A percentile compares a stretch with the other conserved stretches of the same genome.
These are phyloP conservation scores for Periphyllus acericola DNA, from an alignment of 2,888 invertebrate genomes.

Conservation along the genomic window DNA sequence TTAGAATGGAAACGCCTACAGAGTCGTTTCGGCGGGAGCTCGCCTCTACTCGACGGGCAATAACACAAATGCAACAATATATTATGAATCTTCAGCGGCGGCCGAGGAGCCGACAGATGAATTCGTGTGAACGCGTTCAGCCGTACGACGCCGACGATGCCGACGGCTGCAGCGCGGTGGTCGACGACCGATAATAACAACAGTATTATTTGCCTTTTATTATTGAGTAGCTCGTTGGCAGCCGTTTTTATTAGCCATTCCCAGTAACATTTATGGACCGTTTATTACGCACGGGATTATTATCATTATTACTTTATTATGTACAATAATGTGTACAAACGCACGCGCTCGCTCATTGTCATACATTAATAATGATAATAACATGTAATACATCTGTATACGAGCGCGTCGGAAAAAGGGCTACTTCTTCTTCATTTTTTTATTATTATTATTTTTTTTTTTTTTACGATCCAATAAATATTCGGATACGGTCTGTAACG, in stretches of 20 bases:
- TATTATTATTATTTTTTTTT: conserved; percentile 60
- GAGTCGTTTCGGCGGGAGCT: too few species aligned
- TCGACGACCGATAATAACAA: conserved; percentile 29
- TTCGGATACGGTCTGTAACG: conserved; percentile 31
- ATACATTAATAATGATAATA: neutral
- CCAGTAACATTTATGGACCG: conserved; percentile 47
- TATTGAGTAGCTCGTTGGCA: conserved; percentile 47
- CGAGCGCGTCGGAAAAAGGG: conserved; percentile 13
- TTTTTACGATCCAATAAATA: conserved; percentile 54
- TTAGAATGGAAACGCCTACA: too few species aligned
- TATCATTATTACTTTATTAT: conserved; percentile 32
- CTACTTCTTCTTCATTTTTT: conserved; percentile 45
- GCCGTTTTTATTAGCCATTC: conserved; percentile 55
- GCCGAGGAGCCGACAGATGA: neutral
- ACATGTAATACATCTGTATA: neutral
- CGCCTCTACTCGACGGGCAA: too few species aligned
- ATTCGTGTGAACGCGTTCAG: neutral
- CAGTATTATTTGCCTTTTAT: conserved; percentile 27
- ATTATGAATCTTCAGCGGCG: neutral
- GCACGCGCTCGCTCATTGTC: neutral
- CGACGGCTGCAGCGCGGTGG: neutral
- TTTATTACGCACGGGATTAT: conserved; percentile 44
- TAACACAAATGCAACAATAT: neutral
- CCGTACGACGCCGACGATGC: neutral
- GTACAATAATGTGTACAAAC: conserved; percentile 14